phyloP scores from a whole-genome alignment of 2,888 invertebrate genomes.

The Glaucopsyche alexis region DNA sequence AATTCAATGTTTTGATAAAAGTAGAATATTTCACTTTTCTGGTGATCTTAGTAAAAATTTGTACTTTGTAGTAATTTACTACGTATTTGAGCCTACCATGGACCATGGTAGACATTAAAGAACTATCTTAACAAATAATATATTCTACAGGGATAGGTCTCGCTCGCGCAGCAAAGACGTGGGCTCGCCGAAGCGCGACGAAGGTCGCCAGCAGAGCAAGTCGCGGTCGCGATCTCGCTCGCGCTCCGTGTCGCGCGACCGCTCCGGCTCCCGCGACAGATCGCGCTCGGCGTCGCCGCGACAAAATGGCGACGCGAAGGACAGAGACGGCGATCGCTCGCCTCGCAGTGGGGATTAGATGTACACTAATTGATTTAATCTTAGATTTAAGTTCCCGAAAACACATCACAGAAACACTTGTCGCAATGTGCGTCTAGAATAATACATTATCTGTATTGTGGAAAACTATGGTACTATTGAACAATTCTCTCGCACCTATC shows the following conservation, averaged over 20 bases:
- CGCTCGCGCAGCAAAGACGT: constrained; percentile 84
- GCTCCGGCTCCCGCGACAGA: constrained; percentile 55
- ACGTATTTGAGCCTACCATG: too few species aligned
- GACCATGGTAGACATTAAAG: too few species aligned
- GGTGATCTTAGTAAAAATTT: too few species aligned
- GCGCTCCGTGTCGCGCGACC: constrained; percentile 53
- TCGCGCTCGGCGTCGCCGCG: constrained; percentile 61
- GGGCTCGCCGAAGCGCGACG: constrained; percentile 66
- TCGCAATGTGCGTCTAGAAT: neutral
- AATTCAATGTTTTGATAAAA: too few species aligned
- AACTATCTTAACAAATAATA: neutral
- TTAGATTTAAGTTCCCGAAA: neutral
- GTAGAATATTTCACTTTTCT: too few species aligned
- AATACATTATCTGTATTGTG: neutral
- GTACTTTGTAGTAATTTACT: too few species aligned
- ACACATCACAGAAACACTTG: constrained; percentile 12
- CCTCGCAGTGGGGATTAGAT: constrained; percentile 69
- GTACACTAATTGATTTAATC: neutral
- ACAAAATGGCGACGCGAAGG: constrained; percentile 63
- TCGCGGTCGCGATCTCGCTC: constrained; percentile 58
- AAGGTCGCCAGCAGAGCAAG: constrained; percentile 63
- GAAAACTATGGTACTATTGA: neutral
- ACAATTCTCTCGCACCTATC: neutral
- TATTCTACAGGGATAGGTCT: constrained; percentile 80
- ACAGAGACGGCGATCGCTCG: constrained; percentile 63